phyloP scores from a whole-genome alignment of 2,888 invertebrate genomes.

The Cybosia mesomella region DNA sequence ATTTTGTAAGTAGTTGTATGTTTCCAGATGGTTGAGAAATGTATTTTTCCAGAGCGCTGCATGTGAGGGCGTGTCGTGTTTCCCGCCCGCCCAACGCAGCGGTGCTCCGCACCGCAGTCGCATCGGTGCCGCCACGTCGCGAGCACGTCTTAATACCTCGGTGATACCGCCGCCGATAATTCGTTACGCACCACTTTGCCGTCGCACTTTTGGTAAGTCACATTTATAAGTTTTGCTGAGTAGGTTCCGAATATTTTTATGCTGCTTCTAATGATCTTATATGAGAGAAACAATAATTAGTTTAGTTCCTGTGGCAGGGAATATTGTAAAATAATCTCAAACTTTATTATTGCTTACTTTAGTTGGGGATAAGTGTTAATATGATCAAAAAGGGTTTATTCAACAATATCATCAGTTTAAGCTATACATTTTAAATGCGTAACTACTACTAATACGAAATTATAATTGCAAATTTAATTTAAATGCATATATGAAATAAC shows the following conservation, averaged over 20 bases:
- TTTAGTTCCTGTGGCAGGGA: neutral
- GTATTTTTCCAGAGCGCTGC: slow-evolving; percentile 33
- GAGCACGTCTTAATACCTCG: slow-evolving; percentile 42
- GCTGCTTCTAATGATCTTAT: neutral
- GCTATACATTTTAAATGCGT: no score
- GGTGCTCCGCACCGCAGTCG: slow-evolving; percentile 64
- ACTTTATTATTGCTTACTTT: neutral
- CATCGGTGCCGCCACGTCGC: slow-evolving; percentile 50
- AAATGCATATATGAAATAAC: no score
- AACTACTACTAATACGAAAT: no score
- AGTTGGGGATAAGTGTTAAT: no score
- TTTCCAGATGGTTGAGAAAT: slow-evolving; percentile 43
- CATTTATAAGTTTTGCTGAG: neutral
- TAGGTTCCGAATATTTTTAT: neutral
- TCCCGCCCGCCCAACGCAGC: slow-evolving; percentile 72
- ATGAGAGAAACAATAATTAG: neutral
- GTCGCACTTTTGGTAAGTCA: slow-evolving; percentile 41
- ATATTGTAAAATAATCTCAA: neutral
- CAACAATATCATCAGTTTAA: no score
- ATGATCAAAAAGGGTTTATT: no score
- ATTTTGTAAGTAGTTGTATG: slow-evolving; percentile 25
- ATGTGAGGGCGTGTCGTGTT: slow-evolving; percentile 74
- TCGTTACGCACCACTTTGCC: slow-evolving; percentile 24
- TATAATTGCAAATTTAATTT: no score
- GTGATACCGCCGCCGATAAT: slow-evolving; percentile 24